A percentile compares a stretch with the other conserved stretches of the same genome.
These are phyloP conservation scores for Dascillus cervinus DNA, from an alignment of 2,888 invertebrate species.

Conservation along the genomic window DNA sequence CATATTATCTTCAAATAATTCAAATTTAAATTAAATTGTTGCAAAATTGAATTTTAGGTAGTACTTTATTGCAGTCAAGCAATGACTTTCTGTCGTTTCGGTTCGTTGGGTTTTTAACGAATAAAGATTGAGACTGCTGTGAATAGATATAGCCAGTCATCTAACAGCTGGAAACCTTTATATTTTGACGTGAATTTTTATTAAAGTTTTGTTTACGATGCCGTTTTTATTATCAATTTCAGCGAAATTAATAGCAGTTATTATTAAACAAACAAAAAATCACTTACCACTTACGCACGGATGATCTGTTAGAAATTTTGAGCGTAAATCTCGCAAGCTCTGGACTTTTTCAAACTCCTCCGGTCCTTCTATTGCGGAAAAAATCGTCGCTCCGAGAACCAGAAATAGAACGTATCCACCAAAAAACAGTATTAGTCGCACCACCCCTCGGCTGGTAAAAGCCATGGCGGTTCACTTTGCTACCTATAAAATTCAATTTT, in stretches of 20 bases:
- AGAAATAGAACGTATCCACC: constrained; percentile 49
- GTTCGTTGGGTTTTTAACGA: no score
- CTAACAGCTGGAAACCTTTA: no score
- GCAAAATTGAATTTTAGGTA: no score
- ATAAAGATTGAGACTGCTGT: no score
- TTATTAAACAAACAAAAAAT: constrained; percentile 1
- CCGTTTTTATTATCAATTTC: constrained; percentile 2
- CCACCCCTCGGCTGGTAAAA: constrained; percentile 28
- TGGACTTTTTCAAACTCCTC: constrained; percentile 53
- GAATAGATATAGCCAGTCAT: no score
- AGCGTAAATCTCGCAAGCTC: constrained; percentile 49
- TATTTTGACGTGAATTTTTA: no score
- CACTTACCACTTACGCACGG: constrained; percentile 59
- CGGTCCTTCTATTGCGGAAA: constrained; percentile 72
- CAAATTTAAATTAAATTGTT: no score
- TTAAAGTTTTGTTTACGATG: no score
- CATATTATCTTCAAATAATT: no score
- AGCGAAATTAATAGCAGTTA: background rate
- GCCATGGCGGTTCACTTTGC: constrained; percentile 18
- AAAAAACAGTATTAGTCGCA: constrained; percentile 41
- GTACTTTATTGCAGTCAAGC: no score
- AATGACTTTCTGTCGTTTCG: no score
- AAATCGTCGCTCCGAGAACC: constrained; percentile 67
- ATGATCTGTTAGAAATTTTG: constrained; percentile 54
- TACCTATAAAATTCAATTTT: background rate